A percentile compares a stretch with the other conserved stretches of the same genome.
phyloP scores from a whole-genome alignment of 2,797 vertebrate genomes.

The Acrossocheilus wenchowensis region DNA sequence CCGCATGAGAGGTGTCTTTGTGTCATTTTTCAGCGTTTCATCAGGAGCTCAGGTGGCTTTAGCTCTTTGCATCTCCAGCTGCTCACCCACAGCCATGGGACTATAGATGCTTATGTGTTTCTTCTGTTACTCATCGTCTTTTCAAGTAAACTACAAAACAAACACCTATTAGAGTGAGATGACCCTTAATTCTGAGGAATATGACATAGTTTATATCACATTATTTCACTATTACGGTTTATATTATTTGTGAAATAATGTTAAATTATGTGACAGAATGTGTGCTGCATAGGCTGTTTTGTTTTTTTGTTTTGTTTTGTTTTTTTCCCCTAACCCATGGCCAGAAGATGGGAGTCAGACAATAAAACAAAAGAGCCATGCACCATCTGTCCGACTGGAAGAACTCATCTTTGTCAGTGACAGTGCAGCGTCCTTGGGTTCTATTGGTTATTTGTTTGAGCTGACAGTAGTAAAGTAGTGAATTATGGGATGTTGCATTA shows the following conservation, averaged over 20 bases:
- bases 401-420: neutral
- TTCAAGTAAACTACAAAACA: neutral
- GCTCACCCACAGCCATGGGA: neutral
- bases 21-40: constrained; percentile 26
- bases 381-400: neutral
- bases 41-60: constrained; percentile 44
- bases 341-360: neutral
- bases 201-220: neutral
- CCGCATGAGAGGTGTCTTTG: neutral
- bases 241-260: neutral
- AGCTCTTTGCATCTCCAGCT: constrained; percentile 39
- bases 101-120: neutral
- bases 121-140: neutral
- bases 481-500: neutral
- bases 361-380: constrained; percentile 10
- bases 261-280: constrained; percentile 15
- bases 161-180: neutral
- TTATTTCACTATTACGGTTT: neutral
- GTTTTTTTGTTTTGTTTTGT: neutral
- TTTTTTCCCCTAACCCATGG: neutral
- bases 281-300: constrained; percentile 3
- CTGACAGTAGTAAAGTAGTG: neutral
- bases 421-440: neutral
- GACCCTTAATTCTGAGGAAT: neutral
- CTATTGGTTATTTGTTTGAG: neutral